These are phyloP conservation scores for Chaetogeoica ovagalla DNA, from an alignment of 2,888 invertebrate species.

Conservation along the genomic window DNA sequence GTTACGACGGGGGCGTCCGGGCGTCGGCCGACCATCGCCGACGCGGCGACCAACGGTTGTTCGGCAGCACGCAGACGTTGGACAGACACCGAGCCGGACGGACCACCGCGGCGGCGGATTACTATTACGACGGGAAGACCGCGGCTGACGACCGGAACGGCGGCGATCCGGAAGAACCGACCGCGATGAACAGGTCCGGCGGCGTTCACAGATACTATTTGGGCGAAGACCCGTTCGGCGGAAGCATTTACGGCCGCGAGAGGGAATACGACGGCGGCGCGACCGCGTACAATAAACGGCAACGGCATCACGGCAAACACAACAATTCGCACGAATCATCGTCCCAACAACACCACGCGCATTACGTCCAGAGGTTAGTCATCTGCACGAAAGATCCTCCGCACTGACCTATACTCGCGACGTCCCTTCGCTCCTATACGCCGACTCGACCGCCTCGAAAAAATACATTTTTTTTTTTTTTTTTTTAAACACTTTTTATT, in stretches of 20 bases:
- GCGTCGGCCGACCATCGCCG: conserved; percentile 58
- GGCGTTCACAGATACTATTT: conserved; percentile 76
- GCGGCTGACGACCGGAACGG: conserved; percentile 57
- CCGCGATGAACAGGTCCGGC: background rate
- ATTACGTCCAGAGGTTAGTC: conserved; percentile 50
- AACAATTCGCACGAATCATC: conserved; percentile 24
- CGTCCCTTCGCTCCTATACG: too few species aligned
- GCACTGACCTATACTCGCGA: too few species aligned
- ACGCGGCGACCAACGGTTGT: conserved; percentile 41
- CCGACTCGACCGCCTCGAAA: too few species aligned
- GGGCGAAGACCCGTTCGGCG: conserved; percentile 83
- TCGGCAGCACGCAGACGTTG: conserved; percentile 54
- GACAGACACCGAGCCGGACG: conserved; percentile 52
- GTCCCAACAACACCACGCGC: conserved; percentile 2
- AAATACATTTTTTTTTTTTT: too few species aligned
- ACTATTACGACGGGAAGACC: conserved; percentile 27
- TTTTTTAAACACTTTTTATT: too few species aligned
- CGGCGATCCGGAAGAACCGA: conserved; percentile 56
- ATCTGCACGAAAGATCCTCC: too few species aligned
- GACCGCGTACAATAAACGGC: conserved; percentile 61
- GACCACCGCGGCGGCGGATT: background rate
- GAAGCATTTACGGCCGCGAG: conserved; percentile 80
- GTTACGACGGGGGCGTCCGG: conserved; percentile 60
- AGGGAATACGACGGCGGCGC: conserved; percentile 77
- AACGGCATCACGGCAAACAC: conserved; percentile 54